Evolutionary conservation across 1,140 invertebrate genomes (phyloP), one percentile per base, ranked within the genome.

Genomic region (Pseudobourletiella spinata): DNA sequence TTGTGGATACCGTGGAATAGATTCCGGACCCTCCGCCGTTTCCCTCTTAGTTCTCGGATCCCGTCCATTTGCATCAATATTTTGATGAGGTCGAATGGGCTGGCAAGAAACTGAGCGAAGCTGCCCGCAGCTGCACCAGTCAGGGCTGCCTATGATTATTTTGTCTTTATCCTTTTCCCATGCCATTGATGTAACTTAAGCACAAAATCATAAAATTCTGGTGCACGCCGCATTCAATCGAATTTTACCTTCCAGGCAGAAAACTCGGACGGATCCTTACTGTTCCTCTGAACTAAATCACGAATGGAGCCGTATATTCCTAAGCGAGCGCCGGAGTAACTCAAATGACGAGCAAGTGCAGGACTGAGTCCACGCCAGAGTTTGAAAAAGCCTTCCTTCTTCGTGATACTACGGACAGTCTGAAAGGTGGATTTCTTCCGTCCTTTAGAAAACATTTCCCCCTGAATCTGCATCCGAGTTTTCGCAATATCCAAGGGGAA

Each of bases 41-140:
- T 75, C 32, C 81, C 82, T 69, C 80, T 74, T 25, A 82, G 65
- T 48, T 72, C 67, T 59, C 81, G 64, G 50, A 74, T 71, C 24
- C 82, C 82, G 69, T 84, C 82, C 79, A 81, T 83, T 71, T 84
- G 82, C 74, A 83, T 80, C 69, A 80, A 80, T n/a, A 83, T 81
- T 73, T 84, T 84, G 63, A 84, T 76, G n/a, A 83, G 71, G 73
- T 84, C 82, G 1, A 80, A 76, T n/a, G 82, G 82, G 71, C 77
- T 80, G 16, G 82, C 79, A 25, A 82, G 67, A 68, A 84, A 81
- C 71, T 84, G 82, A 8, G 8, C 32, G 32, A 39, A 8, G n/a
- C 8, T n/a, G 8, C 32, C 32, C n/a, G 32, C 32, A 39, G 8
- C 8, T n/a, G n/a, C 8, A 8, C 32, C 32, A 11, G 32, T 11